phyloP scores from a whole-genome alignment of 2,113 vertebrate genomes.

The Mesitornis unicolor region DNA sequence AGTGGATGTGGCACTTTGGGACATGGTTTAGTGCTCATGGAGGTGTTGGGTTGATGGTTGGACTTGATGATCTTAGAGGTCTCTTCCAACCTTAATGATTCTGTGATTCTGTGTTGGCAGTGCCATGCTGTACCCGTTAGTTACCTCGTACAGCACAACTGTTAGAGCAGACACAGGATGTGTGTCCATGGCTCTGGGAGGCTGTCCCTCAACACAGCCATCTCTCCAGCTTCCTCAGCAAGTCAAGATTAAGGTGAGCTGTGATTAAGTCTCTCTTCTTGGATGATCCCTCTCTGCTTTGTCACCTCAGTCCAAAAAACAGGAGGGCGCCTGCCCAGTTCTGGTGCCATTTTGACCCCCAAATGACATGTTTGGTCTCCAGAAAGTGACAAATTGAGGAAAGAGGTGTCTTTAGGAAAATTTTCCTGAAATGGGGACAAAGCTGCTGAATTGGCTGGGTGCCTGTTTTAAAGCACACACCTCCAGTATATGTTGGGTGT shows the following conservation, averaged over 20 bases:
- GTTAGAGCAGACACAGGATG: not conserved
- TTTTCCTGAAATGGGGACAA: not conserved
- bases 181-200: not conserved
- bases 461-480: not conserved
- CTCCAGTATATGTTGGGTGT: not conserved
- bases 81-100: too few species aligned
- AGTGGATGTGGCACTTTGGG: too few species aligned
- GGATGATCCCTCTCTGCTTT: not conserved
- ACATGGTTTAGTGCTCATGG: too few species aligned
- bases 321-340: not conserved
- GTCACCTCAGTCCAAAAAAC: not conserved
- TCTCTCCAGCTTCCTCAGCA: not conserved
- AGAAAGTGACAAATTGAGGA: not conserved
- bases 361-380: not conserved
- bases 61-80: too few species aligned
- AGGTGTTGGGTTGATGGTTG: too few species aligned
- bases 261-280: not conserved
- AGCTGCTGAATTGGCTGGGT: not conserved
- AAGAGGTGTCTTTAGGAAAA: not conserved
- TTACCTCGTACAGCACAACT: not conserved
- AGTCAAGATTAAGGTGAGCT: accelerated
- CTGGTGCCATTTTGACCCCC: not conserved
- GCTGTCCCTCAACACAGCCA: not conserved
- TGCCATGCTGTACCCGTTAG: too few species aligned
- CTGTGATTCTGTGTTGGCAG: too few species aligned